Percentiles rank a stretch among this genome's conserved stretches.
These are phyloP conservation scores for Frankliniella fusca DNA, from an alignment of 2,888 invertebrate species.

Conservation along the genomic window DNA sequence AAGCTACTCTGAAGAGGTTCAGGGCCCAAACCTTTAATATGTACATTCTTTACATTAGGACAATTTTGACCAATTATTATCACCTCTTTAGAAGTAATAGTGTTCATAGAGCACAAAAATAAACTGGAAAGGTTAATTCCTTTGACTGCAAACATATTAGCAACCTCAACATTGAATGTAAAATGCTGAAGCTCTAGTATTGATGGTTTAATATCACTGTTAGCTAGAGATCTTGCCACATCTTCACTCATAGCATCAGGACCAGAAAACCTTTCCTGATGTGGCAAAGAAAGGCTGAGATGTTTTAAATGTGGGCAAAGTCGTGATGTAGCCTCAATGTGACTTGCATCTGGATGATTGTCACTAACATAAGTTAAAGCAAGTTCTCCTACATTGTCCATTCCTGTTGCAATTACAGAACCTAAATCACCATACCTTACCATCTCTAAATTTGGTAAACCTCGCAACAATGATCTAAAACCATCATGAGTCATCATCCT, in stretches of 20 bases:
- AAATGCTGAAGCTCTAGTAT: conserved; percentile 36
- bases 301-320: conserved; percentile 37
- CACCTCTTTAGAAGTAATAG: conserved; percentile 32
- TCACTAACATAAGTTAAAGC: conserved; percentile 37
- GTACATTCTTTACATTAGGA: conserved; percentile 35
- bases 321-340: conserved; percentile 35
- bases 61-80: conserved; percentile 37
- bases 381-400: conserved; percentile 36
- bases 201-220: conserved; percentile 33
- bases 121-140: conserved; percentile 35
- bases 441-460: conserved; percentile 36
- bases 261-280: conserved; percentile 27
- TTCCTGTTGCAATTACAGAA: conserved; percentile 36
- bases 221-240: conserved; percentile 34
- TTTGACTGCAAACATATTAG: conserved; percentile 34
- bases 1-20: background rate
- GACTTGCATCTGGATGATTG: conserved; percentile 34
- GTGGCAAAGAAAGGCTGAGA: conserved; percentile 33
- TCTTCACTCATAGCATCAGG: conserved; percentile 28
- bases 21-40: conserved; percentile 32
- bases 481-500: conserved; percentile 38
- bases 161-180: conserved; percentile 34
- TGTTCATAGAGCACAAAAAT: conserved; percentile 32
- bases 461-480: conserved; percentile 36
- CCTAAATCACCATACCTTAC: conserved; percentile 38